Evolutionary conservation across 1,140 invertebrate species (phyloP), one percentile per base, ranked within the genome.

Genomic region (Sesamia nonagrioides): DNA sequence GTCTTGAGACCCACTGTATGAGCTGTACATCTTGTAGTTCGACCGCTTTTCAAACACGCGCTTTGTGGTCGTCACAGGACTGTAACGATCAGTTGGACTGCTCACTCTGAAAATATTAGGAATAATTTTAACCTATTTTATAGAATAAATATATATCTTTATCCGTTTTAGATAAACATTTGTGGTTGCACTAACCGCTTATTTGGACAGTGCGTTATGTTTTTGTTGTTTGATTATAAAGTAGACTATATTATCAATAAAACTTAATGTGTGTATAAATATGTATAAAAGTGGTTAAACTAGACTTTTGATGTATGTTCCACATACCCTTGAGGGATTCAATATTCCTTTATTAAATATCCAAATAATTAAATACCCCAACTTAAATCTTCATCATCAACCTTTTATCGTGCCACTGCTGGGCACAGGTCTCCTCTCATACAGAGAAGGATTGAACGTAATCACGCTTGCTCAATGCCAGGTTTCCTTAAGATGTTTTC

Each of bases 11-110:
- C 92, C 90, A 52, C 91, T 91, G 82, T 89, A 95, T 0, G 93
- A 93, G 68, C 89, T 92, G 84, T 94, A 94, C 86, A 93, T 88
- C 74, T 94, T 94, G 82, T 94, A 95, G 80, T 95, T 95, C 27
- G 93, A 92, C 4, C 89, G 86, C 77, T 95, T 95, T 76, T 89
- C 93, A 60, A 89, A 89, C 66, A 91, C 87, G 42, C 82, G 92
- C 91, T 88, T 95, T 83, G 81, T 96, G 80, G 89, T 89, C 78
- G 83, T 87, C 80, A 89, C 95, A 60, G 81, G 96, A 89, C 93
- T 95, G 74, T 94, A 92, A 27, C 92, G 84, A 7, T 93, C 91
- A 8, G 86, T 92, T n/a, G 93, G 93, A 78, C 92, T 94, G 82
- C 74, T 92, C 9, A 94, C 89, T 74, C 92, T 94, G 66, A 21